Percentiles rank a stretch among this genome's conserved stretches.
phyloP scores from a whole-genome alignment of 1,140 invertebrate genomes.

The Leptinotarsa undecemlineata region DNA sequence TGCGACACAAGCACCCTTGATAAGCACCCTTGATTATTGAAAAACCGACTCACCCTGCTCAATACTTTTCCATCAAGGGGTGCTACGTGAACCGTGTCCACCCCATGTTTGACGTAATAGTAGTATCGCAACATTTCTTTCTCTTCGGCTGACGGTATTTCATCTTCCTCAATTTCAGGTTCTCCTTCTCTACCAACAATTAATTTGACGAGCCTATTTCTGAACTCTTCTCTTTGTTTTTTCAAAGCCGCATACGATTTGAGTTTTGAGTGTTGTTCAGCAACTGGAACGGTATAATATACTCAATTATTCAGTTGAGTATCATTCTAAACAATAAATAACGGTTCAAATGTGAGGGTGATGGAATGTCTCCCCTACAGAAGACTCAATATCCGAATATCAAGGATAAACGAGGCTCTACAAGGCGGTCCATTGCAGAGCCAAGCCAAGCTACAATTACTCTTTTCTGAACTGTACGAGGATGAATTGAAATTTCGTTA shows the following conservation, averaged over 20 bases:
- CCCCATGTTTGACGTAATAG: conserved; percentile 86
- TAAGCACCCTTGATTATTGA: too few relatives aligned
- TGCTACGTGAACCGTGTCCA: conserved; percentile 84
- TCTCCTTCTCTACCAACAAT: conserved; percentile 53
- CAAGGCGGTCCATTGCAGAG: too few relatives aligned
- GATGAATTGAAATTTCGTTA: too few relatives aligned
- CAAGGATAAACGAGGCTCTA: too few relatives aligned
- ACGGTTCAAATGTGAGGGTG: too few relatives aligned
- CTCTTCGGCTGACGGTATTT: conserved; percentile 64
- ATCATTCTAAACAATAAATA: too few relatives aligned
- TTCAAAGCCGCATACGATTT: conserved; percentile 69
- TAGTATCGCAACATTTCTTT: conserved; percentile 80
- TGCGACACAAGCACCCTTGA: too few relatives aligned
- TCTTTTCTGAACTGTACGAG: too few relatives aligned
- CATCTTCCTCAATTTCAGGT: conserved; percentile 52
- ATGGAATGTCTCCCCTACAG: too few relatives aligned
- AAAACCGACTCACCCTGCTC: conserved; percentile 55
- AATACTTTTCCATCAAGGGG: conserved; percentile 70
- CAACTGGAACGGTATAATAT: conserved; percentile 31
- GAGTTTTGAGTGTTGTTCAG: conserved; percentile 54
- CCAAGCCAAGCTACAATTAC: too few relatives aligned
- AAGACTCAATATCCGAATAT: too few relatives aligned
- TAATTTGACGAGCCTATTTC: conserved; percentile 74
- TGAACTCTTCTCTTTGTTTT: conserved; percentile 80
- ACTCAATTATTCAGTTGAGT: too few relatives aligned